Percentiles rank a stretch among this genome's conserved stretches.
Evolutionary conservation across 2,797 vertebrate species (phyloP).

Genomic region (Syngnathus rostellatus): DNA sequence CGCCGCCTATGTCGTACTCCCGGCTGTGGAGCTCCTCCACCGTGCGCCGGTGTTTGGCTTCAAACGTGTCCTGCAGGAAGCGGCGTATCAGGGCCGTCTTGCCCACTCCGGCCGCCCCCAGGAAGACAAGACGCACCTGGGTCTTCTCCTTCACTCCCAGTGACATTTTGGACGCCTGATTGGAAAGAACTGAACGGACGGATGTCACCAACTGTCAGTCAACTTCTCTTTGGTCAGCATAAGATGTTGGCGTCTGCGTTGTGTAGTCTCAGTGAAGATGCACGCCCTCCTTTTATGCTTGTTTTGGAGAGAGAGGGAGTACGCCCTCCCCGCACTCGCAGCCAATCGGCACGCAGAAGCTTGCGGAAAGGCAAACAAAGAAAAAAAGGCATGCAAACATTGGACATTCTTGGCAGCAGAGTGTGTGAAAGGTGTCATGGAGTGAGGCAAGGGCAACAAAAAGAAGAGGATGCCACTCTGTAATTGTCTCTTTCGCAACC

Average conservation of each 20-base stretch:
- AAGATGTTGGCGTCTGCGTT: slow-evolving; percentile 5
- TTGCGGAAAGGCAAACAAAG: slow-evolving; percentile 59
- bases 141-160: slow-evolving; percentile 82
- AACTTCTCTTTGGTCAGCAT: not conserved
- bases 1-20: slow-evolving; percentile 79
- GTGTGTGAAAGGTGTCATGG: slow-evolving; percentile 5
- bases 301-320: slow-evolving; percentile 48
- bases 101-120: slow-evolving; percentile 84
- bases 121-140: slow-evolving; percentile 80
- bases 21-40: slow-evolving; percentile 85
- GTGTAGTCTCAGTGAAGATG: slow-evolving; percentile 7
- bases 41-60: slow-evolving; percentile 80
- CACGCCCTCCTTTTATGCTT: slow-evolving; percentile 58
- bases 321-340: slow-evolving; percentile 20
- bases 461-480: not conserved
- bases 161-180: slow-evolving; percentile 66
- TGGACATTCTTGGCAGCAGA: slow-evolving; percentile 8
- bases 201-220: slow-evolving; percentile 6
- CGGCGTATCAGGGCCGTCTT: slow-evolving; percentile 84
- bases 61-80: slow-evolving; percentile 83
- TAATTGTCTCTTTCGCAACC: too few relatives aligned
- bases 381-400: slow-evolving; percentile 51
- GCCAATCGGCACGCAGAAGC: slow-evolving; percentile 59
- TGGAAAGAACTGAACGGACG: slow-evolving; percentile 6
- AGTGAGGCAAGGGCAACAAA: slow-evolving; percentile 12